Conservation (phyloP, 2,113 vertebrate species). For the Notothenia coriiceps region DNA sequence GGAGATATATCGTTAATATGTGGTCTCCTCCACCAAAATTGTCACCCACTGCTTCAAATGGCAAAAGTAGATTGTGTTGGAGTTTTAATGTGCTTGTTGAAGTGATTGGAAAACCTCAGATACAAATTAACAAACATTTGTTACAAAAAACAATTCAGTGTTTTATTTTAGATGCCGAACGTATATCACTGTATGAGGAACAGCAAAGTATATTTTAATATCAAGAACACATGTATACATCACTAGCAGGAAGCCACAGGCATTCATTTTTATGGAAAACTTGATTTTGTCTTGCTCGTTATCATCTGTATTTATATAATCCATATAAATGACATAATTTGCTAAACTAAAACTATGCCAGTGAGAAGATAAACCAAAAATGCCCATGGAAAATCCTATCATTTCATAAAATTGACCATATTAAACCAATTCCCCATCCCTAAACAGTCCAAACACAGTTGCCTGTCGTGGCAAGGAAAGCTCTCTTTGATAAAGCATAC, state of each 20-base stretch:
- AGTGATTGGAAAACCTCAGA: neutral
- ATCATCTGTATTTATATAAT: conserved; percentile 24
- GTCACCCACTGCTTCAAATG: too few relatives aligned
- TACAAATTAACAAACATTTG: neutral
- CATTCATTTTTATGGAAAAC: conserved; percentile 21
- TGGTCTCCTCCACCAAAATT: too few relatives aligned
- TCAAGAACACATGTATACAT: conserved; percentile 27
- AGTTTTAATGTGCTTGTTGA: neutral
- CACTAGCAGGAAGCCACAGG: neutral
- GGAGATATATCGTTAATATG: too few relatives aligned
- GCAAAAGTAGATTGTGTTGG: too few relatives aligned
- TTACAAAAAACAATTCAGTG: neutral
- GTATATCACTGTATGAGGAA: neutral
- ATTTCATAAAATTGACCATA: conserved; percentile 20
- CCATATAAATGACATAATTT: conserved; percentile 15
- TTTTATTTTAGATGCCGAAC: neutral
- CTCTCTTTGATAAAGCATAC: conserved; percentile 28
- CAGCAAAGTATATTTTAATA: conserved; percentile 6
- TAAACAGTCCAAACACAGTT: conserved; percentile 27
- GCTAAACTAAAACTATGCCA: conserved; percentile 28
- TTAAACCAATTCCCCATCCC: conserved; percentile 13
- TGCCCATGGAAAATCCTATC: conserved; percentile 20
- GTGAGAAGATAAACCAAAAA: neutral
- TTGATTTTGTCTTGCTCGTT: neutral
- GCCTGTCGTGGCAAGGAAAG: neutral